Percentiles rank a stretch among this genome's conserved stretches.
These are phyloP conservation scores for Plutella xylostella DNA, from an alignment of 2,888 invertebrate genomes.

Conservation along the genomic window DNA sequence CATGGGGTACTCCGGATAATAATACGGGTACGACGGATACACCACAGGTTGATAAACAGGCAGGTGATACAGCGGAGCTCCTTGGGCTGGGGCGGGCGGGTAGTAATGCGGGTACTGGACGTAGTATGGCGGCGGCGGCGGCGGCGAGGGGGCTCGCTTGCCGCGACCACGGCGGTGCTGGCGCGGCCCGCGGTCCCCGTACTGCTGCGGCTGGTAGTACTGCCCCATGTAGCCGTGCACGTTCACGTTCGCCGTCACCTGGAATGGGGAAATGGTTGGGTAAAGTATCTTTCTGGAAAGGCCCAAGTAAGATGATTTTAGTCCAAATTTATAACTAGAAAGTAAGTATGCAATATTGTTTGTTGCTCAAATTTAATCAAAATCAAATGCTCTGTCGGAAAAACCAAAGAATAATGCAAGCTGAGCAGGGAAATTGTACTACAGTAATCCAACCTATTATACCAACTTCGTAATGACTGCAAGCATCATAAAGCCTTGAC, in stretches of 20 bases:
- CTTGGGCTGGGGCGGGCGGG: constrained; percentile 63
- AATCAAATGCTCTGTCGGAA: too few relatives aligned
- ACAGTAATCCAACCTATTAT: too few relatives aligned
- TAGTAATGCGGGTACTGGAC: constrained; percentile 62
- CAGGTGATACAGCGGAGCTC: constrained; percentile 64
- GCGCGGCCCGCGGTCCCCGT: constrained; percentile 45
- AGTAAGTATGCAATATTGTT: too few relatives aligned
- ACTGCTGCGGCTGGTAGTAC: constrained; percentile 62
- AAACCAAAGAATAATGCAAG: too few relatives aligned
- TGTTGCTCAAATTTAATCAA: too few relatives aligned
- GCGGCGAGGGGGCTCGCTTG: constrained; percentile 50
- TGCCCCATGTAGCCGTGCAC: constrained; percentile 74
- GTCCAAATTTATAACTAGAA: too few relatives aligned
- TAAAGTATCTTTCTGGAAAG: too few relatives aligned
- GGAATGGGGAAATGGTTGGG: too few relatives aligned
- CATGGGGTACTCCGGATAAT: constrained; percentile 57
- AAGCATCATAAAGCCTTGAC: too few relatives aligned
- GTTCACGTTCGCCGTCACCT: constrained; percentile 76
- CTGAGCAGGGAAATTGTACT: too few relatives aligned
- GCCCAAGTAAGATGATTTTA: too few relatives aligned
- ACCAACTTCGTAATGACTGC: too few relatives aligned
- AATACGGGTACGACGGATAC: constrained; percentile 57
- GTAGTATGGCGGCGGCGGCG: constrained; percentile 45
- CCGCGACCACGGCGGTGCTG: constrained; percentile 43
- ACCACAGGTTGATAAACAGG: constrained; percentile 61